Evolutionary conservation across 1,140 invertebrate genomes (phyloP), one percentile per base, ranked within the genome.

Genomic region (Calosoma granatense): DNA sequence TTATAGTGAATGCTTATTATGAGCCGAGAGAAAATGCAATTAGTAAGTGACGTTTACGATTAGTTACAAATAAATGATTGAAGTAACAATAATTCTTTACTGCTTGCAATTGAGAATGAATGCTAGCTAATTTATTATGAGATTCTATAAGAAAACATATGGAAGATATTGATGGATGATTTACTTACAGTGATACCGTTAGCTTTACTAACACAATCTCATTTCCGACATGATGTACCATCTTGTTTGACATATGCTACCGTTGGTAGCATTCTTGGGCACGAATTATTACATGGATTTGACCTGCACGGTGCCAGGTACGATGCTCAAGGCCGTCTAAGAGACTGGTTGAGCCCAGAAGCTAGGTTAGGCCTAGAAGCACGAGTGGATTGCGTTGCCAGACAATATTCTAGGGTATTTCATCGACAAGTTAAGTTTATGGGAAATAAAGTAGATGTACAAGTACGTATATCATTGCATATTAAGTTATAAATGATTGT

Each of bases 181-280:
- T n/a, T n/a, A n/a, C n/a, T 63, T 57, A 1, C 63, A 77, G 75
- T 74, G n/a, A 73, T 87, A 60, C 83, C 85, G 1, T 72, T 85
- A 52, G 84, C 82, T 3, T 80, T 87, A 62, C 72, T 87, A 53
- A 80, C 80, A 26, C 79, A 81, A 62, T 84, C 86, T 1, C 74
- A 77, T 62, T 77, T 76, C 26, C 69, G 70, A 60, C 64, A 70
- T n/a, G 69, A 71, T 53, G 71, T 74, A 15, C 74, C 74, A 2
- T 63, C 69, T 30, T 80, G 77, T 41, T 64, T 77, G 6, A 64
- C 70, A 12, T 72, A 78, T 58, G 72, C 74, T 1, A 78, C 76
- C 0, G 62, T 78, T 2, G 78, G 77, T 14, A 70, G 75, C n/a
- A 71, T 78, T 14, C 70, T 79, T 15, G 72, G 72, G 3, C 77